Conservation (phyloP, 2,797 vertebrate species). For the Bradypodion ventrale region DNA sequence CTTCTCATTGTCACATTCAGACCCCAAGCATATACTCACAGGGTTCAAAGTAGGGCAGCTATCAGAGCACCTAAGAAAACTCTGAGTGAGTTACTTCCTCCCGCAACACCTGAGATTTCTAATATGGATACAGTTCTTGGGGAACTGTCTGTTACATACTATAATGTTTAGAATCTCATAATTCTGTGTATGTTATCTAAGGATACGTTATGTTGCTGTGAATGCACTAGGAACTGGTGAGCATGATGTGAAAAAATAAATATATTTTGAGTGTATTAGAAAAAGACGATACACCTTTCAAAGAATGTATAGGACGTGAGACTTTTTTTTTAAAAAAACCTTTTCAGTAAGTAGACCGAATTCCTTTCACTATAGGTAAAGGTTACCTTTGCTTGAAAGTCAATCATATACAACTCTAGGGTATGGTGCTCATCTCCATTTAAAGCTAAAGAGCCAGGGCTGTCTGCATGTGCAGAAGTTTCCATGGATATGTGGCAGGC, state of each 20-base stretch:
- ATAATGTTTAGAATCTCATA: neutral
- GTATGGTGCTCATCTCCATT: no score
- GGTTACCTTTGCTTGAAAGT: no score
- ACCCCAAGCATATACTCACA: neutral
- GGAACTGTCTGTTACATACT: neutral
- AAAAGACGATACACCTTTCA: neutral
- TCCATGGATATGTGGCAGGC: no score
- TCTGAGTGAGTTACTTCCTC: neutral
- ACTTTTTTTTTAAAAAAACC: neutral
- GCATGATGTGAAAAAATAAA: neutral
- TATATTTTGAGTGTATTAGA: neutral
- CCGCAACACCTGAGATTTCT: neutral
- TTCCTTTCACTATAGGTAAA: no score
- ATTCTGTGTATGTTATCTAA: neutral
- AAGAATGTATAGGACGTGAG: neutral
- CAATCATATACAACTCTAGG: no score
- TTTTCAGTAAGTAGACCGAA: neutral
- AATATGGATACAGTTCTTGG: neutral
- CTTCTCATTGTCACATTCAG: neutral
- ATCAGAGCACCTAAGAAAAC: neutral
- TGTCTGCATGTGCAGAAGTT: no score
- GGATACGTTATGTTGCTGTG: neutral
- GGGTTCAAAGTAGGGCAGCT: neutral
- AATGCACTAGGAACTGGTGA: neutral
- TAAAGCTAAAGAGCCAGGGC: no score